Percentiles rank a stretch among this genome's conserved stretches.
Evolutionary conservation across 2,797 vertebrate genomes (phyloP).

Genomic region (Mus spretus): DNA sequence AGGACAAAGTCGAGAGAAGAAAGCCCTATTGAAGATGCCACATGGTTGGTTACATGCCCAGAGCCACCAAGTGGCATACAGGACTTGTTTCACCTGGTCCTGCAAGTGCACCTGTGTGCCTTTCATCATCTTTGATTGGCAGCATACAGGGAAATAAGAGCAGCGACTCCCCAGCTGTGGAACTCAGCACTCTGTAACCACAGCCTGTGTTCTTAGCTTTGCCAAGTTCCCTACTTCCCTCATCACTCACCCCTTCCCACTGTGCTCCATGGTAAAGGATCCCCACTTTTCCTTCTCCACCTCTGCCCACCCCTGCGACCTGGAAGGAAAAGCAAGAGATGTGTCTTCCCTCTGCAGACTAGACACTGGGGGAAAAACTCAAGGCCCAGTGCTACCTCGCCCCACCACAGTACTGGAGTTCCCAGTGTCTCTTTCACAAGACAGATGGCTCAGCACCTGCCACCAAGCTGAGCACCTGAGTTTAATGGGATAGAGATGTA

Average conservation of each 20-base stretch:
- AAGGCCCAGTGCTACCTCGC: background rate
- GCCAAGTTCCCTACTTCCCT: background rate
- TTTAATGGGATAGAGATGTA: background rate
- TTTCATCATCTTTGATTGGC: background rate
- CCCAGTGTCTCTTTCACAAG: background rate
- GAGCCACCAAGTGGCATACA: background rate
- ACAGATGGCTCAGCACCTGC: background rate
- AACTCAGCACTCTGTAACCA: background rate
- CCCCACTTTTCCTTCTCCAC: background rate
- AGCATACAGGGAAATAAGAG: background rate
- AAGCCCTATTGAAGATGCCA: background rate
- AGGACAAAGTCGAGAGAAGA: background rate
- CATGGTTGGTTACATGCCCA: fast-evolving
- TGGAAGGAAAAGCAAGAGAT: background rate
- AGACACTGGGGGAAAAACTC: background rate
- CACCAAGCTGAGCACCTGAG: background rate
- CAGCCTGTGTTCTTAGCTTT: background rate
- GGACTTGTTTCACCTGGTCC: too few species aligned
- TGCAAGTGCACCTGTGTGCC: background rate
- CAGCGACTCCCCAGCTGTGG: background rate
- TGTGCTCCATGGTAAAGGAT: fast-evolving
- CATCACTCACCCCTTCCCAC: too few species aligned
- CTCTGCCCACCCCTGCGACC: background rate
- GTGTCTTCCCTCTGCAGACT: background rate
- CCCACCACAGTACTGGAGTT: background rate